Conservation (phyloP, 2,797 vertebrate species). For the Sardinella longiceps region DNA sequence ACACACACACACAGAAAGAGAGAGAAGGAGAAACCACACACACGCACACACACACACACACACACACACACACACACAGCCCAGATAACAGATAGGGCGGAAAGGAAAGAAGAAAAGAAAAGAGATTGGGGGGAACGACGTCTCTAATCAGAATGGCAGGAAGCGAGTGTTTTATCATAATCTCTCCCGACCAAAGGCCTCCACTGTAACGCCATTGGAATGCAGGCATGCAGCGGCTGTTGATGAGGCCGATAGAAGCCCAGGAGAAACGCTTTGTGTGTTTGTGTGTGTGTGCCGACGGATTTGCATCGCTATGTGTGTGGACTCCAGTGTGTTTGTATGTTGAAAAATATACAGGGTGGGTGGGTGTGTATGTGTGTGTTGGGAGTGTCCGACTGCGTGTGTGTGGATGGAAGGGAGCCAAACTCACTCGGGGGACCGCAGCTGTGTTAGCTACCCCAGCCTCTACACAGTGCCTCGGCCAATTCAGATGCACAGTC, state of each 20-base stretch:
- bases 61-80: not conserved
- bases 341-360: too few relatives aligned
- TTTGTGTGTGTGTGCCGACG: slow-evolving; percentile 39
- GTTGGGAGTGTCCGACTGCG: slow-evolving; percentile 18
- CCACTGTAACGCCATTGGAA: slow-evolving; percentile 66
- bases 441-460: slow-evolving; percentile 71
- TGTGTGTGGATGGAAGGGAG: slow-evolving; percentile 24
- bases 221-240: slow-evolving; percentile 62
- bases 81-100: slow-evolving; percentile 62
- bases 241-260: slow-evolving; percentile 62
- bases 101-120: slow-evolving; percentile 32
- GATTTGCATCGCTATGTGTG: slow-evolving; percentile 18
- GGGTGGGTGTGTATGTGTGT: slow-evolving; percentile 36
- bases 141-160: slow-evolving; percentile 76
- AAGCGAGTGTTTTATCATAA: slow-evolving; percentile 74
- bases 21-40: not conserved
- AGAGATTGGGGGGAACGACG: slow-evolving; percentile 48
- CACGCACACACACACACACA: not conserved
- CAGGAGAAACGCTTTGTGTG: slow-evolving; percentile 37
- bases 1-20: not conserved
- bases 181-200: slow-evolving; percentile 60
- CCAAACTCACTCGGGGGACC: slow-evolving; percentile 53
- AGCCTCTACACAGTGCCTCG: not conserved
- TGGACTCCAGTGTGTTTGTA: not conserved
- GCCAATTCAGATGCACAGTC: not conserved